These are phyloP conservation scores for Myzus persicae DNA, from an alignment of 1,140 invertebrate genomes.

Conservation along the genomic window DNA sequence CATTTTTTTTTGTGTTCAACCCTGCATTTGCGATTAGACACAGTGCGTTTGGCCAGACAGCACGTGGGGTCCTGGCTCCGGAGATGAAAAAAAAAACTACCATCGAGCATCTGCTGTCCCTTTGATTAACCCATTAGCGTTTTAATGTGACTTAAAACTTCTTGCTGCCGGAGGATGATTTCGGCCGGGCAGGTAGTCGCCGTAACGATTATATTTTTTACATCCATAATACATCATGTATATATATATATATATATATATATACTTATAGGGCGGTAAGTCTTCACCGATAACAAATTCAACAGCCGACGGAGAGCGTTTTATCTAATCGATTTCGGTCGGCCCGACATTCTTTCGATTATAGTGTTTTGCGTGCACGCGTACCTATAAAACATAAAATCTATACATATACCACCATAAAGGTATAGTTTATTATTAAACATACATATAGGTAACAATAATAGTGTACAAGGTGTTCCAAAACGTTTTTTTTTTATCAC, in stretches of 20 bases:
- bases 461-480: neutral
- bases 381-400: neutral
- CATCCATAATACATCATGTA: neutral
- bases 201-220: neutral
- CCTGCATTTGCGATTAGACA: conserved; percentile 23
- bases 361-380: neutral
- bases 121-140: conserved; percentile 53
- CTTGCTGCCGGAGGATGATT: neutral
- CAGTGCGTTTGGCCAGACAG: neutral
- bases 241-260: no score
- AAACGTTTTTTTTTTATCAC: neutral
- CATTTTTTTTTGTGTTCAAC: neutral
- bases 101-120: conserved; percentile 48
- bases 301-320: neutral
- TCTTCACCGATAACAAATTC: neutral
- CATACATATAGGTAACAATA: neutral
- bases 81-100: conserved; percentile 18
- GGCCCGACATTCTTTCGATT: neutral
- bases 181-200: neutral
- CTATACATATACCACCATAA: neutral
- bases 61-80: conserved; percentile 20
- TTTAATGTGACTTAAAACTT: conserved; percentile 45
- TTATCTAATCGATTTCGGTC: neutral
- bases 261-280: no score
- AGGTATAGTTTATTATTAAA: neutral